A percentile compares a stretch with the other conserved stretches of the same genome.
Evolutionary conservation across 2,113 vertebrate genomes (phyloP).

Genomic region (Phasianus colchicus): DNA sequence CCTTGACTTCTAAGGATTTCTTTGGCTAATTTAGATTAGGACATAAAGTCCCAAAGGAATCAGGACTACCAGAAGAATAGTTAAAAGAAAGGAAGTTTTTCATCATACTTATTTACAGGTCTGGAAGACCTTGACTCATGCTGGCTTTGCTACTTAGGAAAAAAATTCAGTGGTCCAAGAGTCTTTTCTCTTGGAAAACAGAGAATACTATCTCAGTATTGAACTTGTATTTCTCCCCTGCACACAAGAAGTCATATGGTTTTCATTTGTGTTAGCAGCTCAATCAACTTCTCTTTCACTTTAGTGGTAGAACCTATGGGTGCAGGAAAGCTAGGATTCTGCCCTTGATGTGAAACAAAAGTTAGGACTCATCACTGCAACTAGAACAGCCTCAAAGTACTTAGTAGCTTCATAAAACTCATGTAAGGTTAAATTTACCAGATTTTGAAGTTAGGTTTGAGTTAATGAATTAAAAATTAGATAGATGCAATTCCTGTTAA

Average conservation of each 20-base stretch:
- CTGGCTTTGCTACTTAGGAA: neutral
- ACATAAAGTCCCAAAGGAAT: neutral
- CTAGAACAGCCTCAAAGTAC: neutral
- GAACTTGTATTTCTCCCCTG: neutral
- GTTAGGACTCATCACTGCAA: neutral
- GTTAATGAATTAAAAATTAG: neutral
- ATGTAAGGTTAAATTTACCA: neutral
- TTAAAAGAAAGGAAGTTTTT: neutral
- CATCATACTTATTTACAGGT: neutral
- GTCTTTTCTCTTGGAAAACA: neutral
- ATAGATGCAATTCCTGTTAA: neutral
- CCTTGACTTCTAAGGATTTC: neutral
- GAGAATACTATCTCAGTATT: neutral
- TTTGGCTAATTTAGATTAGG: neutral
- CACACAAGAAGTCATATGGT: fast-evolving
- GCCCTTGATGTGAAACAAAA: neutral
- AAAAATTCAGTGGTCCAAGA: neutral
- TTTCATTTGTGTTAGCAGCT: neutral
- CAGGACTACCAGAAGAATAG: neutral
- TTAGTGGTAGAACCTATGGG: neutral
- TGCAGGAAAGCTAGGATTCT: neutral
- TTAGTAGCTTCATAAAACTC: neutral
- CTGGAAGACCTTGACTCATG: neutral
- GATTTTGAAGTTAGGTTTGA: neutral
- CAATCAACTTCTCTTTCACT: neutral